phyloP scores from a whole-genome alignment of 1,140 invertebrate genomes.

The Piezodorus guildinii region DNA sequence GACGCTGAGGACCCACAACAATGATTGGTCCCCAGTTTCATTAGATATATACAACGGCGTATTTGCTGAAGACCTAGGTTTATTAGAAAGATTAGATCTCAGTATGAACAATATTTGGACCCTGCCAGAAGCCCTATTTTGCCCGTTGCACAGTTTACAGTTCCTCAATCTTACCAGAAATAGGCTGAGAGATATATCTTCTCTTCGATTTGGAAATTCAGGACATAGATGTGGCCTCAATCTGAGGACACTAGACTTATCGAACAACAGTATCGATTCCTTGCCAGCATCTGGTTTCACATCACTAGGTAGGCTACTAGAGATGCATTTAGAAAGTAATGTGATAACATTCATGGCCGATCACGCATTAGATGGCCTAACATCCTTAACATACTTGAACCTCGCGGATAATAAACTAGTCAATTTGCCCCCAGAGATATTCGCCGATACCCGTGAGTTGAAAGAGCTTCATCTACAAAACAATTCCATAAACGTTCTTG shows the following conservation, averaged over 20 bases:
- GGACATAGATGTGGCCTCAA: conserved; percentile 57
- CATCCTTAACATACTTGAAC: conserved; percentile 60
- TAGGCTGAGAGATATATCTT: conserved; percentile 60
- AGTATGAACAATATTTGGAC: conserved; percentile 78
- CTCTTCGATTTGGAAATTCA: conserved; percentile 53
- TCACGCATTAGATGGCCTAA: conserved; percentile 66
- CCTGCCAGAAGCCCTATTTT: conserved; percentile 70
- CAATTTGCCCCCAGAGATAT: conserved; percentile 69
- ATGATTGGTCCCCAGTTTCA: conserved; percentile 74
- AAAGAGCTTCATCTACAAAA: conserved; percentile 73
- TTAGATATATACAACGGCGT: conserved; percentile 62
- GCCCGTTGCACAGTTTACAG: conserved; percentile 61
- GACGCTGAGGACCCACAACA: conserved; percentile 76
- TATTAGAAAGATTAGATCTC: conserved; percentile 68
- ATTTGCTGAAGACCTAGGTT: conserved; percentile 58
- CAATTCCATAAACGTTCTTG: conserved; percentile 75
- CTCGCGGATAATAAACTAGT: conserved; percentile 70
- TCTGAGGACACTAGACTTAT: conserved; percentile 62
- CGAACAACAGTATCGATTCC: conserved; percentile 69
- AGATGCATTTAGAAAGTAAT: conserved; percentile 53
- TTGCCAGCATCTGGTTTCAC: conserved; percentile 64
- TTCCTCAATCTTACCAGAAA: conserved; percentile 71
- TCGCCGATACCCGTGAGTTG: conserved; percentile 63
- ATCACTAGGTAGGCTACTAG: conserved; percentile 48
- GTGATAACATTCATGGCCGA: conserved; percentile 65